Evolutionary conservation across 2,113 vertebrate genomes (phyloP).

Genomic region (Phylloscopus trochiloides): DNA sequence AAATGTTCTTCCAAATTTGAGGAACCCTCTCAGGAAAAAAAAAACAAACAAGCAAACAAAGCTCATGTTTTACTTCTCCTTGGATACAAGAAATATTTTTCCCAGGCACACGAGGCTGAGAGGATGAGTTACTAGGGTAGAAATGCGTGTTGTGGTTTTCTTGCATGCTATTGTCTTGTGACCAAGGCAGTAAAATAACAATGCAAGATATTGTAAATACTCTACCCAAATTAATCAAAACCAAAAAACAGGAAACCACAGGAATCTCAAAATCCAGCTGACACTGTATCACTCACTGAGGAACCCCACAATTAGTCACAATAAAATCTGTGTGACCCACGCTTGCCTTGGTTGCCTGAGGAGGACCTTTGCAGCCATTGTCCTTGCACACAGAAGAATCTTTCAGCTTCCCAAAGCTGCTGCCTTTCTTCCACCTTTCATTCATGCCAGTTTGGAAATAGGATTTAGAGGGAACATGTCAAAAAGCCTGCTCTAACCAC

Average conservation of each 20-base stretch:
- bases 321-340: not conserved
- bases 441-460: not conserved
- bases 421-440: not conserved
- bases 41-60: not conserved
- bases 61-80: not conserved
- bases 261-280: not conserved
- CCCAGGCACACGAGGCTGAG: not conserved
- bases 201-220: not conserved
- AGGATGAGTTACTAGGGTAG: not conserved
- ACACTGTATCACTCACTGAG: not conserved
- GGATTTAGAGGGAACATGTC: not conserved
- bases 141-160: not conserved
- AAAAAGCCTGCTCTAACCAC: not conserved
- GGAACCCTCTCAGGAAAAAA: not conserved
- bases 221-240: not conserved
- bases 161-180: conserved; percentile 7
- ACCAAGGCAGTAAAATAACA: not conserved
- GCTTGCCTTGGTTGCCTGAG: not conserved
- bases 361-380: not conserved
- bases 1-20: not conserved
- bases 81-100: not conserved
- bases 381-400: not conserved
- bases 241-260: not conserved
- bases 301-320: not conserved
- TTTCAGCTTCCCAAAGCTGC: not conserved